These are phyloP conservation scores for Heliconius cydno DNA, from an alignment of 2,888 invertebrate species.

Conservation along the genomic window DNA sequence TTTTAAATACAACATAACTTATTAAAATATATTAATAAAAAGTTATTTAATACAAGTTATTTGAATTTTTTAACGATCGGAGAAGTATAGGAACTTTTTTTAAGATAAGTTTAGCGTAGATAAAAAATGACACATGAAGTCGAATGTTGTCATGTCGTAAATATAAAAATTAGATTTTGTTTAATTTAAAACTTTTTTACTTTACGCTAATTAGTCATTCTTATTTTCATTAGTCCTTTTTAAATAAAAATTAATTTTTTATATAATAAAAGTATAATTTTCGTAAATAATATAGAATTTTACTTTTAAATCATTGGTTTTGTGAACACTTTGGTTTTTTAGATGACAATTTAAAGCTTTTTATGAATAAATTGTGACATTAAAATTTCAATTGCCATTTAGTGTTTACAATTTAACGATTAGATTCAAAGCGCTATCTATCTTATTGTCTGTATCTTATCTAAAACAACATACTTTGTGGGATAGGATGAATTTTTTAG, in stretches of 20 bases:
- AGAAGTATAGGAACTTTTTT: background rate
- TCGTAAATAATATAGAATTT: background rate
- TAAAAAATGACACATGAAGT: background rate
- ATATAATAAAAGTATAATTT: background rate
- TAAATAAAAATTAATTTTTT: background rate
- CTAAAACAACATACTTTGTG: background rate
- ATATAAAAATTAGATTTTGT: background rate
- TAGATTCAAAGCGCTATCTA: background rate
- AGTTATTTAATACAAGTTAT: background rate
- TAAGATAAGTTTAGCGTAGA: background rate
- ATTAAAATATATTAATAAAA: background rate
- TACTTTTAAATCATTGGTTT: background rate
- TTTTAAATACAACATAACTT: slow-evolving; percentile 22
- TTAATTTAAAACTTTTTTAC: background rate
- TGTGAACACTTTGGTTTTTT: background rate
- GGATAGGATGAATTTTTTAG: slow-evolving; percentile 65
- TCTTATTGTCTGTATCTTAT: background rate
- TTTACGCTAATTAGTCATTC: background rate
- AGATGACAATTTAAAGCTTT: background rate
- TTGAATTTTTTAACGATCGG: background rate
- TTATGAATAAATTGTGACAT: background rate
- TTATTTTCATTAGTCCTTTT: background rate
- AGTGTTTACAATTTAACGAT: background rate
- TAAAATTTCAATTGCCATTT: background rate
- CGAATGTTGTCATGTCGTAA: background rate